Conservation (phyloP, 2,113 vertebrate genomes). For the Mormyrus lacerda region DNA sequence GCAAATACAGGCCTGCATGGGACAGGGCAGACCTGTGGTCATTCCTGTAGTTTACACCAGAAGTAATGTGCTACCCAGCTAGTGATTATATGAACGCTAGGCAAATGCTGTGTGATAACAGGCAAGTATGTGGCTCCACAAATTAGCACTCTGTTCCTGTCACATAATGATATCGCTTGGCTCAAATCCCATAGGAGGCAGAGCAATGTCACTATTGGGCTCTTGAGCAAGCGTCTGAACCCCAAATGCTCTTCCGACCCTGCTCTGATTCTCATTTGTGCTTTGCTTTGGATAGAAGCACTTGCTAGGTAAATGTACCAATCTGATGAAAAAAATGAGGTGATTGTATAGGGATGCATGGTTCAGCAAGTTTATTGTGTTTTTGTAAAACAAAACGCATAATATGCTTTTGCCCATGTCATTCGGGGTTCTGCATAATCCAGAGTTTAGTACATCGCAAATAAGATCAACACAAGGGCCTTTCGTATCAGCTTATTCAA, state of each 20-base stretch:
- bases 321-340: neutral
- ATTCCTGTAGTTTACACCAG: neutral
- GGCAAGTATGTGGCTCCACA: neutral
- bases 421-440: neutral
- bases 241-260: neutral
- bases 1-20: neutral
- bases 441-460: neutral
- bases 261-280: neutral
- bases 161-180: neutral
- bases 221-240: neutral
- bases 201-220: neutral
- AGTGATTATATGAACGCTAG: neutral
- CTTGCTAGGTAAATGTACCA: neutral
- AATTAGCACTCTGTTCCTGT: neutral
- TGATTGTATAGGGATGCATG: neutral
- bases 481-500: neutral
- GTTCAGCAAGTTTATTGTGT: neutral
- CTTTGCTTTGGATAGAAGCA: neutral
- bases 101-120: neutral
- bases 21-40: neutral
- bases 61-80: neutral
- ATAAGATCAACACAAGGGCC: neutral
- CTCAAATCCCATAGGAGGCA: neutral
- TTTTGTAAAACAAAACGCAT: neutral
- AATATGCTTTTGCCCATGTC: neutral